Conservation (phyloP, 2,888 invertebrate genomes). For the Papilio gigon region DNA sequence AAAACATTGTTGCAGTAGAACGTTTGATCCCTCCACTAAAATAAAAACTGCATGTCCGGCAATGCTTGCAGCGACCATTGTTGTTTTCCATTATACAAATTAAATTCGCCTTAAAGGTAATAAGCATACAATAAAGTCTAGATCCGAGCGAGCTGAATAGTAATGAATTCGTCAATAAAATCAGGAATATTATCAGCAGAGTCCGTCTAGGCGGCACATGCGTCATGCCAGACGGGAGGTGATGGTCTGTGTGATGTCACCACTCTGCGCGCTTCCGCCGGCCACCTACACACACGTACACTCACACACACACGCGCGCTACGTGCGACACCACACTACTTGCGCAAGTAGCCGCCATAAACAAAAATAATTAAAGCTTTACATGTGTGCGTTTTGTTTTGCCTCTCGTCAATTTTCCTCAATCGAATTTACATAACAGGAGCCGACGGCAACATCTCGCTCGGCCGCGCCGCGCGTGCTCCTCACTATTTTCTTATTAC, state of each 20-base stretch:
- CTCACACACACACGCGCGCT: neutral
- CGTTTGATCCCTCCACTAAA: slow-evolving; percentile 13
- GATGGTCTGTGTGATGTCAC: slow-evolving; percentile 59
- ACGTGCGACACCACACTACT: slow-evolving; percentile 6
- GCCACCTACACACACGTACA: slow-evolving; percentile 40
- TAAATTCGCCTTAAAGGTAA: slow-evolving; percentile 16
- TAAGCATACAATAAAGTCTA: slow-evolving; percentile 41
- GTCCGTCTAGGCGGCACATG: slow-evolving; percentile 43
- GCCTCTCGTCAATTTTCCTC: slow-evolving; percentile 9
- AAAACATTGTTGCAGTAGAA: slow-evolving; percentile 32
- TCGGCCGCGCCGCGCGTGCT: neutral
- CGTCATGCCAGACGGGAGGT: slow-evolving; percentile 50
- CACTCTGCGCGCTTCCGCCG: slow-evolving; percentile 45
- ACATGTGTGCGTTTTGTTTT: slow-evolving; percentile 15
- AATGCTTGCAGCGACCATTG: slow-evolving; percentile 2
- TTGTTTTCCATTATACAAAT: slow-evolving; percentile 15
- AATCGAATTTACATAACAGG: slow-evolving; percentile 18
- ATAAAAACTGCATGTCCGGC: slow-evolving; percentile 8
- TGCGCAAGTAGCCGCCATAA: slow-evolving; percentile 7
- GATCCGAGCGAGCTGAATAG: slow-evolving; percentile 32
- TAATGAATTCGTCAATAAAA: slow-evolving; percentile 29
- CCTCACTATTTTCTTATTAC: neutral
- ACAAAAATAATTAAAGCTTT: slow-evolving; percentile 27
- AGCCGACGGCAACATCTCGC: neutral
- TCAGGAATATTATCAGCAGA: slow-evolving; percentile 27